These are phyloP conservation scores for Epinotia nisella DNA, from an alignment of 2,888 invertebrate genomes.

Conservation along the genomic window DNA sequence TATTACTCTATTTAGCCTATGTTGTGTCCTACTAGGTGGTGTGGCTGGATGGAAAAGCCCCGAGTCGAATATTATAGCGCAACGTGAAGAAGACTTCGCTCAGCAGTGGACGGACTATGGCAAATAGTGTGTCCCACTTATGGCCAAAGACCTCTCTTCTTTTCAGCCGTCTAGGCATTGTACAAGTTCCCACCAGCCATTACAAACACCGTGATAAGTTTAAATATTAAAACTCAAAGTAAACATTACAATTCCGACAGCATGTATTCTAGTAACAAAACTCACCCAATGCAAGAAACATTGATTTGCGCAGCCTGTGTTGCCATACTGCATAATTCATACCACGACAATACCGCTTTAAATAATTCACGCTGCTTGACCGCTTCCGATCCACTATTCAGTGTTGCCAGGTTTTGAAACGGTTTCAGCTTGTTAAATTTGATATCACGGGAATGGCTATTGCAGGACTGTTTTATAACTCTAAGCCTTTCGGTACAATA, in stretches of 20 bases:
- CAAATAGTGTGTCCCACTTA: no score
- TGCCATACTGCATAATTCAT: conserved; percentile 43
- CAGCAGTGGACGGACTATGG: no score
- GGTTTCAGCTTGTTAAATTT: conserved; percentile 25
- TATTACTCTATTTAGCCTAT: no score
- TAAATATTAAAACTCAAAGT: not conserved
- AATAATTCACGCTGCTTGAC: conserved; percentile 43
- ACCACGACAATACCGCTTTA: conserved; percentile 36
- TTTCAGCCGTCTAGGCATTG: no score
- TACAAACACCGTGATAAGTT: no score
- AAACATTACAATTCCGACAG: not conserved
- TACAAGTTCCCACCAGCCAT: no score
- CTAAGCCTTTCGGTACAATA: not conserved
- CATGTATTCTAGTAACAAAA: not conserved
- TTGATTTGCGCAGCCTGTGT: conserved; percentile 23
- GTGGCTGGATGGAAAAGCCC: no score
- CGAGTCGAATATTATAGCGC: no score
- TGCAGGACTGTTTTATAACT: not conserved
- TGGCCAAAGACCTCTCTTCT: no score
- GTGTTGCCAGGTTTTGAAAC: conserved; percentile 20
- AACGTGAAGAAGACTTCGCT: no score
- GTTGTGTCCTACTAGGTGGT: no score
- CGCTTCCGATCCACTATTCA: conserved; percentile 39
- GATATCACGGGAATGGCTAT: conserved; percentile 10
- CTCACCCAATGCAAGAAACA: conserved; percentile 8